Percentiles rank a stretch among this genome's conserved stretches.
These are phyloP conservation scores for Xestia c-nigrum DNA, from an alignment of 2,888 invertebrate species.

Conservation along the genomic window DNA sequence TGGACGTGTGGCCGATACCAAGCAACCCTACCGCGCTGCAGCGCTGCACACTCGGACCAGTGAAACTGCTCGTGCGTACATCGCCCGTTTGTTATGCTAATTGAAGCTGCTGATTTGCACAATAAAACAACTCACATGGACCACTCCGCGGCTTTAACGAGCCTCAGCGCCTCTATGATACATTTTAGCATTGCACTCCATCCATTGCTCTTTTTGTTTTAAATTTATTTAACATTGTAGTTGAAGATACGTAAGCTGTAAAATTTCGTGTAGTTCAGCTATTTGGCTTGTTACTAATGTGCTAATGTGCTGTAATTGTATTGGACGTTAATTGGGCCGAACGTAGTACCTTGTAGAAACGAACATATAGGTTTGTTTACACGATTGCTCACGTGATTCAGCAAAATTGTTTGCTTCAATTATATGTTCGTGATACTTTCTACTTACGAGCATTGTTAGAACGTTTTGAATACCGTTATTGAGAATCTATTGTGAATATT, in stretches of 20 bases:
- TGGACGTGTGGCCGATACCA: slow-evolving; percentile 86
- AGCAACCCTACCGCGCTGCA: slow-evolving; percentile 68
- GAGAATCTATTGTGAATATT: slow-evolving; percentile 56
- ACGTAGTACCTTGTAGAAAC: slow-evolving; percentile 42
- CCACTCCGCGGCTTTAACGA: slow-evolving; percentile 79
- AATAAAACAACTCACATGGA: slow-evolving; percentile 82
- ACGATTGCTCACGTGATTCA: slow-evolving; percentile 56
- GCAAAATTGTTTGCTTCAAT: slow-evolving; percentile 60
- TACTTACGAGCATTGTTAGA: slow-evolving; percentile 56
- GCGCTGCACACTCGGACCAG: slow-evolving; percentile 41
- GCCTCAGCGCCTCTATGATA: slow-evolving; percentile 64
- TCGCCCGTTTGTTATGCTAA: slow-evolving; percentile 86
- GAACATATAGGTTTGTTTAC: slow-evolving; percentile 53
- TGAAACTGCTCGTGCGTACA: slow-evolving; percentile 71
- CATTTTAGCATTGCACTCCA: slow-evolving; percentile 42
- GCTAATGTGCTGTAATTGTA: slow-evolving; percentile 70
- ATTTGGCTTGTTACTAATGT: slow-evolving; percentile 63
- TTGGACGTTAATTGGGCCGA: slow-evolving; percentile 66
- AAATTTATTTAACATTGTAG: slow-evolving; percentile 14
- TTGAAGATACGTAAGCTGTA: slow-evolving; percentile 26
- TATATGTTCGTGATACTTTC: slow-evolving; percentile 66
- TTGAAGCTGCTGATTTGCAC: slow-evolving; percentile 85
- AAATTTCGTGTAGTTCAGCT: slow-evolving; percentile 21
- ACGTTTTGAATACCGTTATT: slow-evolving; percentile 57
- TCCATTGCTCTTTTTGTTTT: slow-evolving; percentile 47